Base-by-base conservation (phyloP, 1,140 invertebrate species). In the Heliconius nattereri region DNA sequence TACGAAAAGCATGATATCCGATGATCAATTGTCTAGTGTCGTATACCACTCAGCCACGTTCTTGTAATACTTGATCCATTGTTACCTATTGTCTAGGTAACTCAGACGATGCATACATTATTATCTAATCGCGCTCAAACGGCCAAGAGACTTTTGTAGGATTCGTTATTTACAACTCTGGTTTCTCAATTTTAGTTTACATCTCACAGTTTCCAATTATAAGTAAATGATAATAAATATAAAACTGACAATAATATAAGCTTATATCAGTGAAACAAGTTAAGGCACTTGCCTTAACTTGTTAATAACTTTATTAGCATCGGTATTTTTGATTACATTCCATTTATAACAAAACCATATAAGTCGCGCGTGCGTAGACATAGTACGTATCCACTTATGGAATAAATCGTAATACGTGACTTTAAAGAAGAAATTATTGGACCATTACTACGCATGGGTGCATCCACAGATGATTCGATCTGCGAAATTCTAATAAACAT, bases 401-500 rank as follows among this genome's bases (percentile, higher is more conserved):
- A 66, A 66, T 66, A 66, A 26, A 11, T 66, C 5, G 13, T 29
- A 16, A 29, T 29, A 66, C 60, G 60, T 66, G 23, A 37, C 35
- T 72, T 37, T 72, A 3, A 72, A 72, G 23, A 66, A 66, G 60
- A 66, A 29, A n/a, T 72, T n/a, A 72, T 72, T 72, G 71, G 32
- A 7, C 32, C 32, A 19, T 76, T 85, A 60, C 66, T 76, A 89
- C 85, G 90, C 90, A 85, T 85, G 81, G 85, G 82, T 87, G 87
- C 86, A 84, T 86, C 81, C 75, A 86, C 84, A 88, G 86, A 86
- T 88, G 88, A 90, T 90, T 90, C 83, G 78, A 89, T 91, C 86
- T 89, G 87, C 87, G 80, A 89, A 89, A 89, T 89, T 90, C 82
- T 91, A 87, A 89, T 86, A 85, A 86, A 84, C 87, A 85, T 89